Base-by-base conservation (phyloP, 2,113 vertebrate genomes). In the Illadopsis cleaveri region DNA sequence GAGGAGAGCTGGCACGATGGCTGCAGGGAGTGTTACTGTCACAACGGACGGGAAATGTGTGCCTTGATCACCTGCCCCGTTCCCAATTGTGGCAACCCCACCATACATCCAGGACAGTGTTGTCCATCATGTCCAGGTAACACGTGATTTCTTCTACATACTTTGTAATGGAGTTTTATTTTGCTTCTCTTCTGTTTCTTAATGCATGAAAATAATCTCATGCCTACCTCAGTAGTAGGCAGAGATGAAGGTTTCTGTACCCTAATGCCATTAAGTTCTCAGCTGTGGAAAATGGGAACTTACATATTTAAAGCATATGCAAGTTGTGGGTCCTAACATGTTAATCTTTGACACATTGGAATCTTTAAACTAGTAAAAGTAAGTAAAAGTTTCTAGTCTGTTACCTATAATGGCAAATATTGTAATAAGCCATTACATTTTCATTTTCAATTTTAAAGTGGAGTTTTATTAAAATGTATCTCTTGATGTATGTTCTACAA, bases 1-100 rank as follows among this genome's bases (percentile, higher is more conserved):
- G 98, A 98, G 61, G 98, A 99, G 89, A 99, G 98, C 89, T 99
- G 99, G 99, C 98, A 99, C 3, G 99, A 99, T 11, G 99, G 99
- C 70, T 99, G 99, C 97, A 98, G 99, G 42, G 98, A 99, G 13
- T 99, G 99, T 90, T 99, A 98, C 96, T 99, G 99, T 68, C 98
- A 98, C 84, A 98, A 93, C 1, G 98, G 98, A n/a, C 97, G 98
- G 73, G 99, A 99, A 86, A 99, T 99, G 99, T 99, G 99, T 81
- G 98, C 98, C 62, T 96, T 99, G 72, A 99, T 99, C 96, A 98
- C 98, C 86, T 99, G 99, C 93, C 98, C 99, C 0, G 98, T 99
- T 64, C 99, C 99, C 30, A 98, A 97, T 48, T 99, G 99, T 78
- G 97, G 97, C 82, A 99, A 96, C 86, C 99, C 99, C 64, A 98